Percentiles rank a stretch among this genome's conserved stretches.
Conservation (phyloP, 2,113 vertebrate genomes). For the Hyperopisus bebe region DNA sequence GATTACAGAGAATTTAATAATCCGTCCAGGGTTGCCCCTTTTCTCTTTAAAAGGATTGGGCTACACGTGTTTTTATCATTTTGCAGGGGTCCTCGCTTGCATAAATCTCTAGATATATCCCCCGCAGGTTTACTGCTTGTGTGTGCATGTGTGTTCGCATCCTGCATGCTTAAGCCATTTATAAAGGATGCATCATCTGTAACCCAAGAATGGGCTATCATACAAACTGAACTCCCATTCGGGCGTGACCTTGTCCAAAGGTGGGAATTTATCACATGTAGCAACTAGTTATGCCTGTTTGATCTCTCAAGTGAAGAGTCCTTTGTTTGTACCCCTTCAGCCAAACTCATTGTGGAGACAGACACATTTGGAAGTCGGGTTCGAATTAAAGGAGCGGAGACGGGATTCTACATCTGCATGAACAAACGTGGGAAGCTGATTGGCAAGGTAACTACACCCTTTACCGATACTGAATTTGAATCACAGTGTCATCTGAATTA, state of each 20-base stretch:
- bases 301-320: not conserved
- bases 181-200: not conserved
- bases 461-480: not conserved
- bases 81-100: constrained; percentile 43
- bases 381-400: constrained; percentile 90
- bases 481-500: not conserved
- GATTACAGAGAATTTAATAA: constrained; percentile 39
- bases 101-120: constrained; percentile 49
- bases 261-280: not conserved
- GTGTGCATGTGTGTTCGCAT: constrained; percentile 22
- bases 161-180: constrained; percentile 17
- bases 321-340: constrained; percentile 50
- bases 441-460: constrained; percentile 77
- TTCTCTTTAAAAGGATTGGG: constrained; percentile 46
- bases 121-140: constrained; percentile 33
- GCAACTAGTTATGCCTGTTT: not conserved
- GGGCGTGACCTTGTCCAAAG: not conserved
- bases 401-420: constrained; percentile 96
- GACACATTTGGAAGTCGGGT: constrained; percentile 96
- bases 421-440: constrained; percentile 94
- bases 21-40: constrained; percentile 37
- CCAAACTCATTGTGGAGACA: constrained; percentile 94
- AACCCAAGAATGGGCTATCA: not conserved
- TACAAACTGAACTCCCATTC: not conserved
- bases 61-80: constrained; percentile 62